Percentiles rank a stretch among this genome's conserved stretches.
Conservation (phyloP, 1,140 invertebrate genomes). For the Brachionus paranguensis region DNA sequence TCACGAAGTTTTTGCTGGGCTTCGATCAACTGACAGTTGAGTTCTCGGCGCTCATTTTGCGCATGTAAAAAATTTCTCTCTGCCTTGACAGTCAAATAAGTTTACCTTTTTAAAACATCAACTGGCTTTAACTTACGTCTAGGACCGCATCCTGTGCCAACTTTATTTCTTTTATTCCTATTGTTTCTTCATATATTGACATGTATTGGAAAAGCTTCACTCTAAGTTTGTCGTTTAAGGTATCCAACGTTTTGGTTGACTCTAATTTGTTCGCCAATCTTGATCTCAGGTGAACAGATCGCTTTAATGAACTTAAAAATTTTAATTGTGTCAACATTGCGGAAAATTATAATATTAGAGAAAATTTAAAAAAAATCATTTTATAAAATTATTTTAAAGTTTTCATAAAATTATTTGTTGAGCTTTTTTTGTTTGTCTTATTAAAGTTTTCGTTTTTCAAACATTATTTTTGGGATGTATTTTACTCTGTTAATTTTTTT, state of each 20-base stretch:
- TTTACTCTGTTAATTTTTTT: background rate
- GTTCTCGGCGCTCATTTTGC: constrained; percentile 61
- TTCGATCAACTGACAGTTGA: constrained; percentile 58
- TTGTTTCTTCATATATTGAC: constrained; percentile 55
- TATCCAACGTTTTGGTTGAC: background rate
- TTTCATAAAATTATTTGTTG: background rate
- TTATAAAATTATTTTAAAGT: background rate
- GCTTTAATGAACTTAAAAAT: background rate
- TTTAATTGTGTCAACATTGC: background rate
- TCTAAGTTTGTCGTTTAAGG: background rate
- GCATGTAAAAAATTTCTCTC: constrained; percentile 61
- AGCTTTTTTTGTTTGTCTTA: background rate
- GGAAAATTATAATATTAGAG: background rate
- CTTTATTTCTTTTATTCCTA: constrained; percentile 56
- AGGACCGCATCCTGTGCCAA: constrained; percentile 55
- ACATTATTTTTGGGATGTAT: background rate
- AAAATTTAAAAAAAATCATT: background rate
- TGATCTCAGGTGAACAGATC: background rate
- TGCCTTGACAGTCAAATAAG: constrained; percentile 45
- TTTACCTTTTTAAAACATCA: background rate
- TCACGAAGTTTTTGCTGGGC: constrained; percentile 63
- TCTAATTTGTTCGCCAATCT: background rate
- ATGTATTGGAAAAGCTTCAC: constrained; percentile 42
- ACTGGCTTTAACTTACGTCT: constrained; percentile 45
- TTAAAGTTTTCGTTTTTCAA: background rate